A percentile compares a stretch with the other conserved stretches of the same genome.
Evolutionary conservation across 2,113 vertebrate species (phyloP).

Genomic region (Ptilonorhynchus violaceus): DNA sequence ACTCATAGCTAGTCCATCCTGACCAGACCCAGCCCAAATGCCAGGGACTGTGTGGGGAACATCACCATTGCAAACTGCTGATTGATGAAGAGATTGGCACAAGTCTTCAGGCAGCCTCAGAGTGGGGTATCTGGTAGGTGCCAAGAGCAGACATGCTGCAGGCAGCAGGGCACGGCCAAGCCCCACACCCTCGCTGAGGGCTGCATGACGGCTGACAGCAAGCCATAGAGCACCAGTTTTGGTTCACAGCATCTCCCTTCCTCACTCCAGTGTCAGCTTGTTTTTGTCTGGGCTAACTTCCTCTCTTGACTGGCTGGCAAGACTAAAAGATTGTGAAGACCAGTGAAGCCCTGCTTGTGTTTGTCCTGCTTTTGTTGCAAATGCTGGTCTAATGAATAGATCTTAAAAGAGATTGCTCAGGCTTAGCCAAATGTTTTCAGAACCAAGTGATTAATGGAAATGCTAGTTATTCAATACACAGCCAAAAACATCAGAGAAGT

Average conservation of each 20-base stretch:
- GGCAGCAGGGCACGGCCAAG: rapidly evolving
- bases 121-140: background rate
- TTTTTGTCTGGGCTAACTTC: background rate
- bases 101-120: background rate
- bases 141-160: background rate
- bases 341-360: background rate
- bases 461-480: background rate
- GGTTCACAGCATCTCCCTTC: background rate
- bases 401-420: background rate
- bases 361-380: background rate
- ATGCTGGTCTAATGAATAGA: background rate
- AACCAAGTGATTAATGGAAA: background rate
- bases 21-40: background rate
- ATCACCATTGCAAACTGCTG: background rate
- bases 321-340: background rate
- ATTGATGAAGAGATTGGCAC: background rate
- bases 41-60: background rate
- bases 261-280: background rate
- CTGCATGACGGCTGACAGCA: rapidly evolving
- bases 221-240: background rate
- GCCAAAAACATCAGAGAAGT: background rate
- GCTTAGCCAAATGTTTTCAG: background rate
- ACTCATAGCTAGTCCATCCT: background rate
- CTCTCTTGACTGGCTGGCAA: background rate
- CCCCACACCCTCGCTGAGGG: rapidly evolving